These are phyloP conservation scores for Pollicipes pollicipes DNA, from an alignment of 1,140 invertebrate species.

Conservation along the genomic window DNA sequence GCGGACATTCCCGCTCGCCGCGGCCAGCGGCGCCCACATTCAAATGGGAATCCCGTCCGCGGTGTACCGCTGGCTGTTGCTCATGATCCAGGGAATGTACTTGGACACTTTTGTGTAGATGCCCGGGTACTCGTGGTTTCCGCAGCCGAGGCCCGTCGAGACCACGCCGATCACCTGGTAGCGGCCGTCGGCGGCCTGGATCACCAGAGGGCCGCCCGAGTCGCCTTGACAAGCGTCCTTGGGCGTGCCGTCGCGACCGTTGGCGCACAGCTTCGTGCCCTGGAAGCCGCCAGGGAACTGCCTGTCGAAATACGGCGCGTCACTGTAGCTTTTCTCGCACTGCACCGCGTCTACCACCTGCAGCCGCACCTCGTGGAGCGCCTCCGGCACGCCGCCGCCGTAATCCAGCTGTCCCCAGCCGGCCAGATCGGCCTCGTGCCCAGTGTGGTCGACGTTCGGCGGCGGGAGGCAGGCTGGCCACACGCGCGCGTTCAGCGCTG, in stretches of 20 bases:
- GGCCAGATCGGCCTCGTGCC: constrained; percentile 23
- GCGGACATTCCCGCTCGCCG: too few species aligned
- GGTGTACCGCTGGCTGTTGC: not conserved
- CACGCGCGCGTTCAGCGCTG: constrained; percentile 25
- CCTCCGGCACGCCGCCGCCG: not conserved
- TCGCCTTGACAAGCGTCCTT: constrained; percentile 26
- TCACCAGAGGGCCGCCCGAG: constrained; percentile 34
- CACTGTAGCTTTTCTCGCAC: not conserved
- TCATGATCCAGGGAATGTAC: constrained; percentile 27
- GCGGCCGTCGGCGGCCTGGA: constrained; percentile 18
- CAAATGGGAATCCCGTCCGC: too few species aligned
- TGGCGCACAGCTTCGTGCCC: not conserved
- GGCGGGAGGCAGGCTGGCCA: constrained; percentile 45
- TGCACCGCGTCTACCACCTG: not conserved
- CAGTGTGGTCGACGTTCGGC: constrained; percentile 31
- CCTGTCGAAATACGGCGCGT: not conserved
- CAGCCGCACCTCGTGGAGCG: not conserved
- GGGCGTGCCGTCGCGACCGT: not conserved
- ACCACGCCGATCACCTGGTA: constrained; percentile 38
- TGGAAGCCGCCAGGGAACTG: not conserved
- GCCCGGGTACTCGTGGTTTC: constrained; percentile 34
- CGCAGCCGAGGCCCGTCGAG: constrained; percentile 49
- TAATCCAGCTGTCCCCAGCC: not conserved
- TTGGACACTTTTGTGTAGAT: constrained; percentile 39
- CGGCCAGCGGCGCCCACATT: too few species aligned